phyloP scores from a whole-genome alignment of 2,888 invertebrate species.

The Drosophila paranaensis region DNA sequence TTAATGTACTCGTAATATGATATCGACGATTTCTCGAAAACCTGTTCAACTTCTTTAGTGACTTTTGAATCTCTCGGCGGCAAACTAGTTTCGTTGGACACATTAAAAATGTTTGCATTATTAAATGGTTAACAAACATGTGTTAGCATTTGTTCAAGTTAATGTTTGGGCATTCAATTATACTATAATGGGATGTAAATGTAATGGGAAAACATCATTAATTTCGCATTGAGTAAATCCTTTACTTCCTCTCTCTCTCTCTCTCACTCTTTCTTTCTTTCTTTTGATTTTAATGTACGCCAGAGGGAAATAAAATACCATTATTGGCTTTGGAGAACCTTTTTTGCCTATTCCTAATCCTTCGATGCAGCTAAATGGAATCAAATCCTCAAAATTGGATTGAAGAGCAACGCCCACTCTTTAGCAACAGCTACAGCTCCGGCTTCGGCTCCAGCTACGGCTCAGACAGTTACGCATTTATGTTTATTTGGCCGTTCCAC shows the following conservation, averaged over 20 bases:
- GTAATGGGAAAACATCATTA: slow-evolving; percentile 83
- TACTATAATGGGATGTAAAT: slow-evolving; percentile 84
- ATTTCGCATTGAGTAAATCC: slow-evolving; percentile 72
- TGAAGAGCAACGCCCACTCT: slow-evolving; percentile 79
- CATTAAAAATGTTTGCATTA: slow-evolving; percentile 2
- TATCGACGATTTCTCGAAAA: slow-evolving; percentile 9
- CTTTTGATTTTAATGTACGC: slow-evolving; percentile 70
- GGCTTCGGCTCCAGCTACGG: slow-evolving; percentile 7
- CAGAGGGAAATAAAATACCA: slow-evolving; percentile 81
- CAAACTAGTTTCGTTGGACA: slow-evolving; percentile 15
- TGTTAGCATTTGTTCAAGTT: slow-evolving; percentile 52
- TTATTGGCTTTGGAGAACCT: slow-evolving; percentile 62
- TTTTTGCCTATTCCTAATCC: slow-evolving; percentile 70
- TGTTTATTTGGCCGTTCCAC: slow-evolving; percentile 49
- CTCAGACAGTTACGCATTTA: slow-evolving; percentile 40
- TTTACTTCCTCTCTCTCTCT: slow-evolving; percentile 9
- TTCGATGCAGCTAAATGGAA: slow-evolving; percentile 75
- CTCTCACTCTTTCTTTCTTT: slow-evolving; percentile 15
- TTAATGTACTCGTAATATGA: slow-evolving; percentile 11
- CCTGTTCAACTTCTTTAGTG: slow-evolving; percentile 9
- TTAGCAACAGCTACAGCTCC: slow-evolving; percentile 17
- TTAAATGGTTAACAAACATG: slow-evolving; percentile 35
- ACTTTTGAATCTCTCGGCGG: slow-evolving; percentile 5
- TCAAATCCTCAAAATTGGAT: slow-evolving; percentile 80
- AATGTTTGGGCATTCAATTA: slow-evolving; percentile 40